phyloP scores from a whole-genome alignment of 2,888 invertebrate species.

The Gonocerus acuteangulatus region DNA sequence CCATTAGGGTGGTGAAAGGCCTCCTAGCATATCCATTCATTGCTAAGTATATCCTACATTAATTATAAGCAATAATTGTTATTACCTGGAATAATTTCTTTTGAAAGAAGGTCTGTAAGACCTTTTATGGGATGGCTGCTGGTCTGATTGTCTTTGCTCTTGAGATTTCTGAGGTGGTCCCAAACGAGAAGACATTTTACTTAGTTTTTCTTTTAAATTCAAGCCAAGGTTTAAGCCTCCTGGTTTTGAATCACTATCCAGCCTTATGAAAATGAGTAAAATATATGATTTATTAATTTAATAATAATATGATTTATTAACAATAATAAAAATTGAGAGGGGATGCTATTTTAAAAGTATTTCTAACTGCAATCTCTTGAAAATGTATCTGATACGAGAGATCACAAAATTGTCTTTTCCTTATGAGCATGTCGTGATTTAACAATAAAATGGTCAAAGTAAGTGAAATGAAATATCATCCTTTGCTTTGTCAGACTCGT shows the following conservation, averaged over 20 bases:
- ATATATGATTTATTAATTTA: not conserved
- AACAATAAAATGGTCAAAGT: too few species aligned
- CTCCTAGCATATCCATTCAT: too few species aligned
- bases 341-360: too few species aligned
- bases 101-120: constrained; percentile 22
- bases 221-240: constrained; percentile 19
- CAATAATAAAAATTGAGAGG: not conserved
- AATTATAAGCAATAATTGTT: too few species aligned
- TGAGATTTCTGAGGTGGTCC: constrained; percentile 27
- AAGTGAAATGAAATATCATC: too few species aligned
- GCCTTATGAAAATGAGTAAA: constrained; percentile 15
- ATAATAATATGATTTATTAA: not conserved
- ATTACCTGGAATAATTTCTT: constrained; percentile 17
- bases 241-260: constrained; percentile 33
- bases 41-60: too few species aligned
- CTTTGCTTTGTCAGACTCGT: too few species aligned
- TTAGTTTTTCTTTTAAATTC: constrained; percentile 34
- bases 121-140: constrained; percentile 11
- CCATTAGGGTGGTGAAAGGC: too few species aligned
- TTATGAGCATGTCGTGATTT: too few species aligned
- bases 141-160: not conserved
- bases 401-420: too few species aligned
- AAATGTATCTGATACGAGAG: too few species aligned
- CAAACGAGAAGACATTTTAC: constrained; percentile 26
- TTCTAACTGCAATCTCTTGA: too few species aligned